Percentiles rank a stretch among this genome's conserved stretches.
Evolutionary conservation across 2,113 vertebrate genomes (phyloP).

Genomic region (Charadrius vociferus): DNA sequence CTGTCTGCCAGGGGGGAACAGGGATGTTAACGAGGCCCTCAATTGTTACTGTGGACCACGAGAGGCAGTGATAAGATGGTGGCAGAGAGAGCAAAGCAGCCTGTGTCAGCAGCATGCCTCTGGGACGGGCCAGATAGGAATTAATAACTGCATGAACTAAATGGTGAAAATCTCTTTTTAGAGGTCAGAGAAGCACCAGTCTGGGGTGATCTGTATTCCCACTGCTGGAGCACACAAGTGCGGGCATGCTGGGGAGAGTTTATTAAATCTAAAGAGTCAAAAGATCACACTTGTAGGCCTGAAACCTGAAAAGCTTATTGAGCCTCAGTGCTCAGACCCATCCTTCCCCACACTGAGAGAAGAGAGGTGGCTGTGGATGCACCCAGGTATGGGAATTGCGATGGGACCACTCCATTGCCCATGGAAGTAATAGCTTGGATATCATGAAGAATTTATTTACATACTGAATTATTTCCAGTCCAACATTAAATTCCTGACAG

Average conservation of each 20-base stretch:
- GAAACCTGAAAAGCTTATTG: background rate
- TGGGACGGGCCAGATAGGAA: background rate
- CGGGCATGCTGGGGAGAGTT: background rate
- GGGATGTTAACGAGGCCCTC: background rate
- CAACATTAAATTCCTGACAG: conserved; percentile 43
- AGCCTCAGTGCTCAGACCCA: background rate
- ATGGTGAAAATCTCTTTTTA: background rate
- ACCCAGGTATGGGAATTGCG: background rate
- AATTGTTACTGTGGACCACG: accelerated
- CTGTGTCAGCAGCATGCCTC: background rate
- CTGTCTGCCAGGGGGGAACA: background rate
- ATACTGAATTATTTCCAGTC: conserved; percentile 47
- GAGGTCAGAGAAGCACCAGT: background rate
- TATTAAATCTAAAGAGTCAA: background rate
- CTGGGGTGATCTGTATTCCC: background rate
- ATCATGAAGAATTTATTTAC: conserved; percentile 50
- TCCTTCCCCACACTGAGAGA: background rate
- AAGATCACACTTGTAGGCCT: background rate
- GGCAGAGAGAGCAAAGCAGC: background rate
- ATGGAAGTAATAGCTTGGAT: background rate
- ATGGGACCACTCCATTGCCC: background rate
- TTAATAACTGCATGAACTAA: background rate
- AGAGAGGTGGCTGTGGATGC: background rate
- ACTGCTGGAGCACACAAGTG: background rate
- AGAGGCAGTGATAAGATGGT: background rate